Percentiles rank a stretch among this genome's conserved stretches.
These are phyloP conservation scores for Sphaerolaimus hirsutus DNA, from an alignment of 2,888 invertebrate genomes.

Conservation along the genomic window DNA sequence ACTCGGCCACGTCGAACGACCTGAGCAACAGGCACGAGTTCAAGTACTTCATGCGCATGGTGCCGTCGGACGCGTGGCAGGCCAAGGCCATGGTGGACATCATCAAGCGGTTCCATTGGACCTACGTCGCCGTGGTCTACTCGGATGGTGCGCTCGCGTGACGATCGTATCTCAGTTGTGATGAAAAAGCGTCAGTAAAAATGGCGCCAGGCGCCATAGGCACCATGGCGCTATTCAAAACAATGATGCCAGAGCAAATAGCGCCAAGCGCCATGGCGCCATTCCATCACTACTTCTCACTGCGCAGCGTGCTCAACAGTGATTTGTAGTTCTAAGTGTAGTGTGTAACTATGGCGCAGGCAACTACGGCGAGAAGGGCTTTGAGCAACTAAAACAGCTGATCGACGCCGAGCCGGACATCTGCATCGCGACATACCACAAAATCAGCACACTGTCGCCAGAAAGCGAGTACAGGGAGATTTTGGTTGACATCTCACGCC, in stretches of 20 bases:
- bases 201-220: background rate
- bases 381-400: slow-evolving; percentile 40
- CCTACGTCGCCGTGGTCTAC: slow-evolving; percentile 49
- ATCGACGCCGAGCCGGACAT: slow-evolving; percentile 35
- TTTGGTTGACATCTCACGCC: background rate
- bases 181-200: background rate
- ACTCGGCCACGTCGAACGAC: slow-evolving; percentile 50
- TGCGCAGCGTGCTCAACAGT: no score
- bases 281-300: no score
- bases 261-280: background rate
- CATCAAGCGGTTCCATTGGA: slow-evolving; percentile 46
- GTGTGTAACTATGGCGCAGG: no score
- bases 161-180: background rate
- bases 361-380: slow-evolving; percentile 51
- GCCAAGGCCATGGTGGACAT: slow-evolving; percentile 47
- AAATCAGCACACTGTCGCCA: slow-evolving; percentile 38
- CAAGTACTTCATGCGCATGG: slow-evolving; percentile 50
- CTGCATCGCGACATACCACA: slow-evolving; percentile 46
- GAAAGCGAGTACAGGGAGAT: slow-evolving; percentile 34
- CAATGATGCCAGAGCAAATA: background rate
- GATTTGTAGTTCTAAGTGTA: no score
- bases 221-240: background rate
- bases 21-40: slow-evolving; percentile 49
- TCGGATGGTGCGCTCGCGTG: slow-evolving; percentile 47
- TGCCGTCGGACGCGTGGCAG: slow-evolving; percentile 52